Base-by-base conservation (phyloP, 2,113 vertebrate genomes). In the Saguinus midas region DNA sequence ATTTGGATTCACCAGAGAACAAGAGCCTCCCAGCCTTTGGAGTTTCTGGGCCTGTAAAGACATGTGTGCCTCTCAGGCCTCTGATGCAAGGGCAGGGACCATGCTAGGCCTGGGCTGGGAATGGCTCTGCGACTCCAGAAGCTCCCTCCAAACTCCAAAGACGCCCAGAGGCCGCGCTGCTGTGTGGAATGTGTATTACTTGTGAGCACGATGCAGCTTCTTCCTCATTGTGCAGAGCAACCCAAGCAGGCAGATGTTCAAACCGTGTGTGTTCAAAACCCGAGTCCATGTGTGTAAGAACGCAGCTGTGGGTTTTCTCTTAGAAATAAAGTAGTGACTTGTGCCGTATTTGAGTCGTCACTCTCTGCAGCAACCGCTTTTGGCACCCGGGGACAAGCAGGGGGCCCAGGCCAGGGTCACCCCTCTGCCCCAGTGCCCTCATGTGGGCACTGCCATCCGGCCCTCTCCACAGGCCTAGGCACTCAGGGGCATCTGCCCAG, bases 11-110 rank as follows among this genome's bases (percentile, higher is more conserved):
- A 21, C 32, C 23, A 3, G 58, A 57, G 43, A 35, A 6, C 0
- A 0, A 0, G 12, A 14, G 1, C 20, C 9, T 2, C 23, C 64
- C 21, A 64, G 32, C 21, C 32, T 29, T 32, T 1, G 0, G 8
- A 57, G 58, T 27, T 37, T 37, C n/a, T 17, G 52, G 48, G 40
- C 61, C 80, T 5, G 14, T 37, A 50, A 52, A 35, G 37, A 9
- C 4, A 21, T 2, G 18, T 16, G 64, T 29, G 37, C 55, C 3
- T 57, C 17, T 70, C 2, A 0, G 57, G 75, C 40, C 58, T 57
- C 6, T 18, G 50, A 11, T 5, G 12, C 14, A 23, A 13, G 25
- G 37, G 21, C 4, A 9, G 4, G 1, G 66, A 10, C n/a, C 57
- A 2, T 2, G 58, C 52, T 9, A 27, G 37, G 83, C 25, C 48